Evolutionary conservation across 1,140 invertebrate species (phyloP).

Genomic region (Apis cerana): DNA sequence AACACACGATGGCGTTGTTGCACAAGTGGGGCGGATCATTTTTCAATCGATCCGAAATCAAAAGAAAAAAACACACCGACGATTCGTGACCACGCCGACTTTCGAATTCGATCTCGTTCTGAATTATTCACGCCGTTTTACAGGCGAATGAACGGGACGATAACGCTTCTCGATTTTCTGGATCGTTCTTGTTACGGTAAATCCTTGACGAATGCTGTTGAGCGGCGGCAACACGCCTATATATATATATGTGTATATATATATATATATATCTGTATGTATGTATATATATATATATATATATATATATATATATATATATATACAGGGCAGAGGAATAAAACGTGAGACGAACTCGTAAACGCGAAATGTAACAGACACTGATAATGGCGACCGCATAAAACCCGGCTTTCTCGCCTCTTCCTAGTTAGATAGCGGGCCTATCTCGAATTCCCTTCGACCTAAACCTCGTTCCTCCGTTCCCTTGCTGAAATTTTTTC

Average conservation of each 20-base stretch:
- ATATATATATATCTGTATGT: too few relatives aligned
- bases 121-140: constrained; percentile 31
- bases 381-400: not conserved
- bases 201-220: constrained; percentile 1
- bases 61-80: too few relatives aligned
- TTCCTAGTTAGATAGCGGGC: constrained; percentile 53
- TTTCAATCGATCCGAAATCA: not conserved
- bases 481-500: too few relatives aligned
- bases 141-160: not conserved
- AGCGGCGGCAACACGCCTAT: not conserved
- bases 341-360: constrained; percentile 4
- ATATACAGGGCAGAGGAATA: not conserved
- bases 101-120: too few relatives aligned
- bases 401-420: not conserved
- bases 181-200: constrained; percentile 29
- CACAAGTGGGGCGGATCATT: not conserved
- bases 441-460: constrained; percentile 21
- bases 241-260: too few relatives aligned
- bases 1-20: too few relatives aligned
- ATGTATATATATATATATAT: too few relatives aligned
- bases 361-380: constrained; percentile 33
- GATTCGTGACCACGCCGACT: too few relatives aligned
- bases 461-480: not conserved
- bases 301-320: too few relatives aligned
- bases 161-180: constrained; percentile 1